Base-by-base conservation (phyloP, 2,797 vertebrate genomes). In the Carapus acus region DNA sequence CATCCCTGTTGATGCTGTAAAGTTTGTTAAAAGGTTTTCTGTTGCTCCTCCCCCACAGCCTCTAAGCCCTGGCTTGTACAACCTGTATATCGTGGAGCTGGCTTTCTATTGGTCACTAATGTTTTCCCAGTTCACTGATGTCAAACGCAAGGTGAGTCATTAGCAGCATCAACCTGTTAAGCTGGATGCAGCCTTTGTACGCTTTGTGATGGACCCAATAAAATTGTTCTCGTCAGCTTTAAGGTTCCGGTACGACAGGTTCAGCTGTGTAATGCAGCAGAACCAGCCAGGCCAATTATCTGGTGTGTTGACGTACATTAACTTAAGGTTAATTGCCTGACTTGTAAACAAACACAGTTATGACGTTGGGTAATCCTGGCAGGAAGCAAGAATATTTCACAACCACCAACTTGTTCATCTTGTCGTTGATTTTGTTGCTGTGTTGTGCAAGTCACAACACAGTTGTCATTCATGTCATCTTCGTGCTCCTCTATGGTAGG, bases 71-170 rank as follows among this genome's bases (percentile, higher is more conserved):
- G 90, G 82, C 47, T 86, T 97, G 74, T 94, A 91, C 84, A 90
- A 87, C 78, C 91, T 96, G 85, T 99, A 98, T 67, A 74, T 93
- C 51, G 87, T 89, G 56, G 91, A 99, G 76, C 83, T 98, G 85
- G 89, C 93, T 54, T 97, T 97, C 86, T 99, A 98, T 73, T 96
- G 90, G 91, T 94, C 95, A 38, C 88, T 99, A 65, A 91, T 98
- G 93, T 93, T 97, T 82, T 96, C 96, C 68, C 96, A 99, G 88
- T 99, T 99, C 89, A 97, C 73, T 78, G 96, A 98, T 82, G 91
- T 97, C 77, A 93, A 90, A 83, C 86, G 96, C 55, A 99, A 99
- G 95, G 96, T 98, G 81, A 91, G 93, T 73, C 36, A 62, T 23
- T 85, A 53, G 31, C 31, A 6, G 23, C 16, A 8, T 7, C 11